Evolutionary conservation across 2,888 invertebrate species (phyloP).

Genomic region (Tenthredo notha): DNA sequence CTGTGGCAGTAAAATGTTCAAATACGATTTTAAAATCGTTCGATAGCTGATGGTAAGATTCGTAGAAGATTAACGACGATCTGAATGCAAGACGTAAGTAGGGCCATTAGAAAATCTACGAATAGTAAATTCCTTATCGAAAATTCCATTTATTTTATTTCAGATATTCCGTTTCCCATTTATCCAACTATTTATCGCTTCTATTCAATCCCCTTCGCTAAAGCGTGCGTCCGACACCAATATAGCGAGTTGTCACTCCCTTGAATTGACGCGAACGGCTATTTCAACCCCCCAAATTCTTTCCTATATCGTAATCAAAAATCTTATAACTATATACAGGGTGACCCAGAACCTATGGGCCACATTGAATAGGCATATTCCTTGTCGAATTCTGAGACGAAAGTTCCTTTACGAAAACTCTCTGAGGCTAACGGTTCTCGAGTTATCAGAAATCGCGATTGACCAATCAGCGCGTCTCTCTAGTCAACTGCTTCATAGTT

Average conservation of each 20-base stretch:
- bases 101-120: background rate
- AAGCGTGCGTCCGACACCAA: background rate
- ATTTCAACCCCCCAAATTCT: background rate
- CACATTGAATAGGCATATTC: too few relatives aligned
- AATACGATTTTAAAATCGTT: constrained; percentile 34
- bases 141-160: constrained; percentile 8
- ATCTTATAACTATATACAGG: background rate
- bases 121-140: constrained; percentile 28
- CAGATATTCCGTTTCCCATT: background rate
- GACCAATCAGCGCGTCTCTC: too few relatives aligned
- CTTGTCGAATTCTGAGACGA: too few relatives aligned
- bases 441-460: too few relatives aligned
- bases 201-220: background rate
- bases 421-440: too few relatives aligned
- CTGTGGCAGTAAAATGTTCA: constrained; percentile 21
- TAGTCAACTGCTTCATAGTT: too few relatives aligned
- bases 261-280: background rate
- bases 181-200: background rate
- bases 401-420: too few relatives aligned
- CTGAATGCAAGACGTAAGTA: background rate
- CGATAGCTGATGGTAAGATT: constrained; percentile 4
- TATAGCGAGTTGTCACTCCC: background rate
- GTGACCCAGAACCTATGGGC: too few relatives aligned
- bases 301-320: background rate
- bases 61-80: constrained; percentile 4